Conservation (phyloP, 2,113 vertebrate genomes). For the Cepphus grylle region DNA sequence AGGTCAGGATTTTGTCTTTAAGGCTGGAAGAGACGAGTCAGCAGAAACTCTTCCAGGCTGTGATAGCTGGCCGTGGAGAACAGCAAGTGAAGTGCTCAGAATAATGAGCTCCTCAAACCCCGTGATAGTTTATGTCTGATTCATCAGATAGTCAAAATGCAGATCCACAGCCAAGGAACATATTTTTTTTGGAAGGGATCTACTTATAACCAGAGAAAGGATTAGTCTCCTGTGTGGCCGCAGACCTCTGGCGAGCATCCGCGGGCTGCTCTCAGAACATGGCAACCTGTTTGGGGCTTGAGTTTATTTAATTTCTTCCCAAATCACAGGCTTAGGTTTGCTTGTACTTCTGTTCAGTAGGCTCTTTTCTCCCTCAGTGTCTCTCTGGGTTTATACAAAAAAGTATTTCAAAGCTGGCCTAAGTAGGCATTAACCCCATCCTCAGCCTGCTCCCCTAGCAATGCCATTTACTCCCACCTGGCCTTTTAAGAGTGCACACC, state of each 20-base stretch:
- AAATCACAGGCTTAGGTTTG: background rate
- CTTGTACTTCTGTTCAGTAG: background rate
- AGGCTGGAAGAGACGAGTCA: conserved; percentile 49
- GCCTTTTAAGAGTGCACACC: background rate
- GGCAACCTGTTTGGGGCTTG: background rate
- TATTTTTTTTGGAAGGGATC: conserved; percentile 29
- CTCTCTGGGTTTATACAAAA: background rate
- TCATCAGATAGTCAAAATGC: background rate
- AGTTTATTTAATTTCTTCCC: background rate
- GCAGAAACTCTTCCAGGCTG: conserved; percentile 44
- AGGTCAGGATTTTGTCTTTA: conserved; percentile 55
- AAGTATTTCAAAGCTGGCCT: background rate
- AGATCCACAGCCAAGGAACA: conserved; percentile 10
- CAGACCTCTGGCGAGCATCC: background rate
- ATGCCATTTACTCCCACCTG: background rate
- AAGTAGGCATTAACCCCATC: background rate
- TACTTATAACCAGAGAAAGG: background rate
- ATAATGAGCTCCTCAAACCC: conserved; percentile 54
- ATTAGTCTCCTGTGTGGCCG: conserved; percentile 2
- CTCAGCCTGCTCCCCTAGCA: background rate
- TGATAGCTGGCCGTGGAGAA: conserved; percentile 23
- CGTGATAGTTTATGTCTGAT: background rate
- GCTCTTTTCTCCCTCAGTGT: background rate
- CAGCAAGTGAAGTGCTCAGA: conserved; percentile 35
- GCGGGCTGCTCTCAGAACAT: background rate